Evolutionary conservation across 2,113 vertebrate species (phyloP).

Genomic region (Platanista minor): DNA sequence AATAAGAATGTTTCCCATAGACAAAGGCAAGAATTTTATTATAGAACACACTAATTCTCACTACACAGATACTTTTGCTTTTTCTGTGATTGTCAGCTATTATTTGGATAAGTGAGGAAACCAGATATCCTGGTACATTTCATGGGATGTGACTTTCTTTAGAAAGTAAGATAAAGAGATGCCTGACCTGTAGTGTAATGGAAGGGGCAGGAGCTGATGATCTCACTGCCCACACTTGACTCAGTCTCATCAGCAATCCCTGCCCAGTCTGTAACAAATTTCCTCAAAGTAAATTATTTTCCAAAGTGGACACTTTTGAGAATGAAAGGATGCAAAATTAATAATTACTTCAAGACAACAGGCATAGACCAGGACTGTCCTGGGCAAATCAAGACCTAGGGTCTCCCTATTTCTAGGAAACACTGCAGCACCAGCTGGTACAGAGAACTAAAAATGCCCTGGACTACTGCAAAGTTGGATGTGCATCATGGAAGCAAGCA

Average conservation of each 20-base stretch:
- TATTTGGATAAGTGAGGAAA: background rate
- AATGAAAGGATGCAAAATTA: background rate
- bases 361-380: background rate
- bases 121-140: background rate
- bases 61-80: background rate
- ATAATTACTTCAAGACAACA: background rate
- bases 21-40: background rate
- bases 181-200: background rate
- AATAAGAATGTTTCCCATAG: background rate
- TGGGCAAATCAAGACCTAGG: background rate
- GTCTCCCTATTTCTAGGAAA: background rate
- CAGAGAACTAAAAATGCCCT: background rate
- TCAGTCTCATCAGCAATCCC: background rate
- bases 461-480: background rate
- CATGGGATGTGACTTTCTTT: background rate
- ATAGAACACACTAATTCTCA: background rate
- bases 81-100: background rate
- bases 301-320: background rate
- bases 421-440: background rate
- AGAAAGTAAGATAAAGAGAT: background rate
- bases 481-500: background rate
- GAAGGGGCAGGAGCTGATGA: background rate
- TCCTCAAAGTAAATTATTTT: background rate
- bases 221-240: background rate
- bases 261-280: background rate